Evolutionary conservation across 2,113 vertebrate genomes (phyloP).

Genomic region (Egretta garzetta): DNA sequence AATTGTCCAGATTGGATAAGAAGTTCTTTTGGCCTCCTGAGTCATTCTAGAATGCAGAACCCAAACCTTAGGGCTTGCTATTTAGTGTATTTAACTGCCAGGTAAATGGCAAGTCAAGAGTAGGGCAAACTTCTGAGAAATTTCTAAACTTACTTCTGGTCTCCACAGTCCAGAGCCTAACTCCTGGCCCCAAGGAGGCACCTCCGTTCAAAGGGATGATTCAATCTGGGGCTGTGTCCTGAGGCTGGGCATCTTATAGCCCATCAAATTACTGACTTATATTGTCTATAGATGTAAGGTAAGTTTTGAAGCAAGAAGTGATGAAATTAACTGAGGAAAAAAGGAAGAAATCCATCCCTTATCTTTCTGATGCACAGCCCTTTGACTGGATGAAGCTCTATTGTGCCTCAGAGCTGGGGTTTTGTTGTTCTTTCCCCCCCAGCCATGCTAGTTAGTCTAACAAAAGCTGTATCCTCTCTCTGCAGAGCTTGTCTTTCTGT

Average conservation of each 20-base stretch:
- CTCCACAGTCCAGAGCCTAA: not conserved
- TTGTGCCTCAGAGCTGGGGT: accelerated
- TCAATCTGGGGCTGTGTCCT: not conserved
- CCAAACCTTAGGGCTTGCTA: not conserved
- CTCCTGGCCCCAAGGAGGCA: not conserved
- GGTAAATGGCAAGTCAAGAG: not conserved
- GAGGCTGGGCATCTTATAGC: not conserved
- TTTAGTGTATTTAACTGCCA: not conserved
- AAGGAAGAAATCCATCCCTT: not conserved
- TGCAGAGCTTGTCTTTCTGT: not conserved
- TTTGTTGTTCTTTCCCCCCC: not conserved
- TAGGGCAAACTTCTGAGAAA: not conserved
- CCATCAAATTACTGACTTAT: too few species aligned
- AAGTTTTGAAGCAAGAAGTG: not conserved
- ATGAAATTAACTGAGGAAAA: not conserved
- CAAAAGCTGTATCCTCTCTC: not conserved
- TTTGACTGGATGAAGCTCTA: not conserved
- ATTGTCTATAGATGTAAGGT: not conserved
- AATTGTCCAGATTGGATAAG: not conserved
- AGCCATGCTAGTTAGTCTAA: not conserved
- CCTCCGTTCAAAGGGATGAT: not conserved
- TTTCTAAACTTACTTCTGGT: not conserved
- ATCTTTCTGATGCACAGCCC: accelerated
- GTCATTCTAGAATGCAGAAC: not conserved
- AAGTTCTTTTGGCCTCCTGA: not conserved